phyloP scores from a whole-genome alignment of 30 jellyfish, hydroid and myxozoan species.

The Aurelia coerulea region DNA sequence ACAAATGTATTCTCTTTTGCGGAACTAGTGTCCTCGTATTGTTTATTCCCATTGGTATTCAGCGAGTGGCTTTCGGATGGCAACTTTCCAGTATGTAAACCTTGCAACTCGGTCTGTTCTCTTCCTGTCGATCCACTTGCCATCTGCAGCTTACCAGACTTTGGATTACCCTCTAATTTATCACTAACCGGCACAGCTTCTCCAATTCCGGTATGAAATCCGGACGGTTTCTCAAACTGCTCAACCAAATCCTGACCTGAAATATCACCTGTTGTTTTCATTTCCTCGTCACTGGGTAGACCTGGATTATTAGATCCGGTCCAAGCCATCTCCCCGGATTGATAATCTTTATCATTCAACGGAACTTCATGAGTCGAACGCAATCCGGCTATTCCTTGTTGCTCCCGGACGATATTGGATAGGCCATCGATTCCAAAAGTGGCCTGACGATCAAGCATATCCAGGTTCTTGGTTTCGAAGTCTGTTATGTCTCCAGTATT shows the following conservation, averaged over 20 bases:
- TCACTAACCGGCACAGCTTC: too few species aligned
- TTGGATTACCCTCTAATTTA: too few species aligned
- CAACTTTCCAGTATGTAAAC: too few species aligned
- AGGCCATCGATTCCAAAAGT: constrained; percentile 44
- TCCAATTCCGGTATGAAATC: too few species aligned
- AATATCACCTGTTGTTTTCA: constrained; percentile 36
- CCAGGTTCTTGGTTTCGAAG: constrained; percentile 46
- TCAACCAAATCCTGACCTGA: constrained; percentile 61
- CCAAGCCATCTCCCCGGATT: constrained; percentile 66
- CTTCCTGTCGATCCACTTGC: too few species aligned
- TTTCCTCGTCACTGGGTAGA: constrained; percentile 38
- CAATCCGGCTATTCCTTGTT: constrained; percentile 45
- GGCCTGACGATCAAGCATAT: constrained; percentile 36
- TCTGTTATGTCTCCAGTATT: constrained; percentile 30
- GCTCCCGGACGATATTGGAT: constrained; percentile 30
- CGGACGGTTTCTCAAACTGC: constrained; percentile 21
- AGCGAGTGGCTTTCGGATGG: too few species aligned
- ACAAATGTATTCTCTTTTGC: too few species aligned
- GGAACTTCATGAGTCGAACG: constrained; percentile 11
- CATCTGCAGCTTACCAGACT: too few species aligned
- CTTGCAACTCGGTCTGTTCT: too few species aligned
- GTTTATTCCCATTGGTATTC: too few species aligned
- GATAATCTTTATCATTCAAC: constrained; percentile 29
- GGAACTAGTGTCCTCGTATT: not conserved
- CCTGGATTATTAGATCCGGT: constrained; percentile 68